Percentiles rank a stretch among this genome's conserved stretches.
Evolutionary conservation across 2,113 vertebrate species (phyloP).

Genomic region (Hippocampus barbouri): DNA sequence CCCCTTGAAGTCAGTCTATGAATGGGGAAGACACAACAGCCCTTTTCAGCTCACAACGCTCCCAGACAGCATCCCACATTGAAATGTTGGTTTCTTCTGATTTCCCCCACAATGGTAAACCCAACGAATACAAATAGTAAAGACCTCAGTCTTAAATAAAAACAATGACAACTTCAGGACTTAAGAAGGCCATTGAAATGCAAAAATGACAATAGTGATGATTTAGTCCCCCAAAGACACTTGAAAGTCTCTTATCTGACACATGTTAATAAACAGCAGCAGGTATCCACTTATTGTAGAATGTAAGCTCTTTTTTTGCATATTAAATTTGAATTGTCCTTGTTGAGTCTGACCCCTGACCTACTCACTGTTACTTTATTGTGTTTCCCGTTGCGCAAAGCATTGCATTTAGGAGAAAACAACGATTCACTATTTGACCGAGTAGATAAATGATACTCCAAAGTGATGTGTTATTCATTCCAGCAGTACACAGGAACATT

Average conservation of each 20-base stretch:
- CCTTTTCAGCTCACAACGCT: too few relatives aligned
- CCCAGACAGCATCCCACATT: conserved; percentile 31
- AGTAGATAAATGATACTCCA: neutral
- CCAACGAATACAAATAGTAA: conserved; percentile 68
- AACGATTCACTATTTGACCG: neutral
- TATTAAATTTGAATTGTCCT: conserved; percentile 34
- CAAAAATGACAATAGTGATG: conserved; percentile 74
- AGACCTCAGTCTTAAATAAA: conserved; percentile 65
- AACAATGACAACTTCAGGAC: conserved; percentile 79
- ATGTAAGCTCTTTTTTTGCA: conserved; percentile 34
- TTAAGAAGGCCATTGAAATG: conserved; percentile 77
- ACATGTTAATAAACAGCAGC: conserved; percentile 72
- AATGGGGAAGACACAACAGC: too few relatives aligned
- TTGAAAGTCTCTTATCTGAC: conserved; percentile 79
- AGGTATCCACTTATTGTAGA: conserved; percentile 55
- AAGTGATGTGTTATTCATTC: neutral
- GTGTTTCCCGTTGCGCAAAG: neutral
- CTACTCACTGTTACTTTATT: conserved; percentile 28
- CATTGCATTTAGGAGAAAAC: neutral
- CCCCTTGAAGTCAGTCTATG: too few relatives aligned
- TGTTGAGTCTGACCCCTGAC: conserved; percentile 33
- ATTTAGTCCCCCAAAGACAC: conserved; percentile 75
- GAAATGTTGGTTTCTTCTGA: conserved; percentile 62
- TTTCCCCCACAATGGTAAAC: conserved; percentile 71
- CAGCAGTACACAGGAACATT: neutral